Conservation (phyloP, 1,140 invertebrate genomes). For the Lasaia peninsularis region DNA sequence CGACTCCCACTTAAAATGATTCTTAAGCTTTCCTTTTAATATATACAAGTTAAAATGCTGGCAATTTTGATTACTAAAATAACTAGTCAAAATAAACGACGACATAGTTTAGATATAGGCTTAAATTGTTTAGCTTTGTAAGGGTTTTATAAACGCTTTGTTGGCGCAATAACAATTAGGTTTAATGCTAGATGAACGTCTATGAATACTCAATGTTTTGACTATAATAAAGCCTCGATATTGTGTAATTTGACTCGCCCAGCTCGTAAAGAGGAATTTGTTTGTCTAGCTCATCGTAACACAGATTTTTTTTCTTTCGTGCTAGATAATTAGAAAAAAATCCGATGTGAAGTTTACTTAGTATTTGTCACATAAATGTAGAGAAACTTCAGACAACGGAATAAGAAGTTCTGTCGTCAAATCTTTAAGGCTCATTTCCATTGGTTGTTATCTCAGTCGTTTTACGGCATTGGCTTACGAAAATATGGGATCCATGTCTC, state of each 20-base stretch:
- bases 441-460: too few relatives aligned
- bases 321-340: too few relatives aligned
- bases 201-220: constrained; percentile 1
- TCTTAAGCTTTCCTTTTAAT: not conserved
- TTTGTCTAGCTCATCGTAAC: too few relatives aligned
- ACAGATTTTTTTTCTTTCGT: too few relatives aligned
- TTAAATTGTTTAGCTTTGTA: constrained; percentile 15
- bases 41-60: not conserved
- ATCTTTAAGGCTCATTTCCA: too few relatives aligned
- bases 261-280: too few relatives aligned
- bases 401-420: too few relatives aligned
- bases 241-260: not conserved
- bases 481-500: too few relatives aligned
- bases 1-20: not conserved
- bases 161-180: not conserved
- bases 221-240: not conserved
- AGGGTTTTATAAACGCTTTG: constrained; percentile 7
- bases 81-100: constrained; percentile 17
- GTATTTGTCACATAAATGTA: too few relatives aligned
- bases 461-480: too few relatives aligned
- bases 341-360: too few relatives aligned
- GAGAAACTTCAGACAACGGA: too few relatives aligned
- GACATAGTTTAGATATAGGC: constrained; percentile 17
- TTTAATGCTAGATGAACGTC: not conserved
- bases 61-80: not conserved